These are phyloP conservation scores for Crotalus helleri DNA, from an alignment of 2,113 vertebrate genomes.

Conservation along the genomic window DNA sequence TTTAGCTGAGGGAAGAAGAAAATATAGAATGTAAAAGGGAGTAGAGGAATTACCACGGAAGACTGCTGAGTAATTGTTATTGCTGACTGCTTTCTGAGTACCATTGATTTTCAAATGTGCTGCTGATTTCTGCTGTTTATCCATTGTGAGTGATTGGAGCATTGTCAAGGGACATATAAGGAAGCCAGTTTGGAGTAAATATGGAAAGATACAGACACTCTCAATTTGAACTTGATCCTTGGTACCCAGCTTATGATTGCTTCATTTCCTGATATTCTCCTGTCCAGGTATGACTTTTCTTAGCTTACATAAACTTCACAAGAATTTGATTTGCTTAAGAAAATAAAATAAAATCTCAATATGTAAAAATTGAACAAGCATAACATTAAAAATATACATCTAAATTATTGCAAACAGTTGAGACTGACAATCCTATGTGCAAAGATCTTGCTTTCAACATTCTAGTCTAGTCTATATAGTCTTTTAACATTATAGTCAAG, in stretches of 20 bases:
- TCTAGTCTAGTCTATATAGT: neutral
- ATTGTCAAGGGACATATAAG: neutral
- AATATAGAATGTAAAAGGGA: neutral
- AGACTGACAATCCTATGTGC: neutral
- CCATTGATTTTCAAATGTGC: neutral
- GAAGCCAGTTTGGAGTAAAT: neutral
- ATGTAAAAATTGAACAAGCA: neutral
- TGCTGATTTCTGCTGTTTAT: neutral
- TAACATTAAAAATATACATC: neutral
- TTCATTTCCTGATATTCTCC: neutral
- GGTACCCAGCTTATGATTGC: neutral
- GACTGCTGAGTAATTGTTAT: neutral
- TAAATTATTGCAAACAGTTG: neutral
- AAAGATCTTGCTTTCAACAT: neutral
- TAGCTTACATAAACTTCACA: neutral
- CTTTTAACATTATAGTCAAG: neutral
- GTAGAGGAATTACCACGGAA: neutral
- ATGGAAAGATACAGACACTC: neutral
- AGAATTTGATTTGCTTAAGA: neutral
- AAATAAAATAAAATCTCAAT: neutral
- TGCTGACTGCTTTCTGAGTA: neutral
- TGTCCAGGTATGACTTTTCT: neutral
- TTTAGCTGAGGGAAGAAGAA: neutral
- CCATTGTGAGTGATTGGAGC: neutral
- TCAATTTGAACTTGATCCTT: neutral